Evolutionary conservation across 2,113 vertebrate species (phyloP).

Genomic region (Pungitius pungitius): DNA sequence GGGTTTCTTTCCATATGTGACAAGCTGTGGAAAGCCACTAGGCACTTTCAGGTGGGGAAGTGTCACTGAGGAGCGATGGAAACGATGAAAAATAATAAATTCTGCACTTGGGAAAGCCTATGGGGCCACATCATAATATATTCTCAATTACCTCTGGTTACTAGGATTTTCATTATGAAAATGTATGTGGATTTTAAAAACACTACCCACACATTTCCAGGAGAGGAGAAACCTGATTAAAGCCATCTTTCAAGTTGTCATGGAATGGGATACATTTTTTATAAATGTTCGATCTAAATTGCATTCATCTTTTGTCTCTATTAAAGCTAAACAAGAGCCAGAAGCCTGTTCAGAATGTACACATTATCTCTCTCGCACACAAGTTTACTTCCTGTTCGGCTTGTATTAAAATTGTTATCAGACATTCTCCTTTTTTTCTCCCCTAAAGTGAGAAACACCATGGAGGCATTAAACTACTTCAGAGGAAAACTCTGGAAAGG

Average conservation of each 20-base stretch:
- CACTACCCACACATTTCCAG: not conserved
- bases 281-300: slow-evolving; percentile 12
- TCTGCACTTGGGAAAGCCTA: slow-evolving; percentile 29
- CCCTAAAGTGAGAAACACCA: slow-evolving; percentile 27
- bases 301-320: slow-evolving; percentile 37
- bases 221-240: slow-evolving; percentile 15
- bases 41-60: slow-evolving; percentile 61
- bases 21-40: slow-evolving; percentile 59
- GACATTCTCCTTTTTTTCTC: slow-evolving; percentile 14
- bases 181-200: slow-evolving; percentile 47
- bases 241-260: slow-evolving; percentile 27
- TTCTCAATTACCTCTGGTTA: slow-evolving; percentile 44
- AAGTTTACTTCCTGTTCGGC: not conserved
- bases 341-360: not conserved
- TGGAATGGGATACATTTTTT: slow-evolving; percentile 17
- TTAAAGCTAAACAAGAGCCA: slow-evolving; percentile 14
- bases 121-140: slow-evolving; percentile 44
- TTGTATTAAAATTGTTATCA: slow-evolving; percentile 42
- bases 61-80: slow-evolving; percentile 56
- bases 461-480: slow-evolving; percentile 34
- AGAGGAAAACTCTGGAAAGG: slow-evolving; percentile 31
- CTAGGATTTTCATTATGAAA: slow-evolving; percentile 58
- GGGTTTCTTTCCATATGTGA: slow-evolving; percentile 65
- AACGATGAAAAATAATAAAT: slow-evolving; percentile 54
- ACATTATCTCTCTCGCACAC: not conserved